These are phyloP conservation scores for Coelopa pilipes DNA, from an alignment of 2,888 invertebrate genomes.

Conservation along the genomic window DNA sequence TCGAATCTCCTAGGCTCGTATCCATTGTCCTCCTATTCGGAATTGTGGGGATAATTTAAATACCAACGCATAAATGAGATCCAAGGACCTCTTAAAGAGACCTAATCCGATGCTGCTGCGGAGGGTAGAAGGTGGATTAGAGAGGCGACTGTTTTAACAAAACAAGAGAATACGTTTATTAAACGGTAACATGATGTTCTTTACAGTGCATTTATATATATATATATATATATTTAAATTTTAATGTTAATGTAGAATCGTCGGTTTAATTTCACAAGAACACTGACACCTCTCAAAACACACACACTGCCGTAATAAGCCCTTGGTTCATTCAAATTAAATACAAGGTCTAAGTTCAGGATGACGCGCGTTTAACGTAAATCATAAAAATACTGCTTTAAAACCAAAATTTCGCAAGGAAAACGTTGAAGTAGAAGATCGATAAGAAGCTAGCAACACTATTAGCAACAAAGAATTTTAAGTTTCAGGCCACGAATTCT, in stretches of 20 bases:
- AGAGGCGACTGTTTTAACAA: conserved; percentile 11
- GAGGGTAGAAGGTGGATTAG: neutral
- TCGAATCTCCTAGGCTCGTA: too few relatives aligned
- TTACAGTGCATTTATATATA: neutral
- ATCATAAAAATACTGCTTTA: conserved; percentile 45
- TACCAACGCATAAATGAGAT: too few relatives aligned
- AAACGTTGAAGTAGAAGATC: conserved; percentile 11
- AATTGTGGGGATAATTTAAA: too few relatives aligned
- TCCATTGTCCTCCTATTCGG: too few relatives aligned
- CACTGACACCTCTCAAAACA: neutral
- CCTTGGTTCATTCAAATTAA: neutral
- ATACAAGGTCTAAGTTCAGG: too few relatives aligned
- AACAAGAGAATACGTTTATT: conserved; percentile 2
- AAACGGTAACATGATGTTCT: neutral
- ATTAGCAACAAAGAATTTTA: conserved; percentile 2
- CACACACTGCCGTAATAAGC: conserved; percentile 17
- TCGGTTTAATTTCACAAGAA: neutral
- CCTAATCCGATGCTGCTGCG: too few relatives aligned
- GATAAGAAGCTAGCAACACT: neutral
- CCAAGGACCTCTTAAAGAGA: too few relatives aligned
- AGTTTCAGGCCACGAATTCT: conserved; percentile 49
- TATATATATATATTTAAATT: neutral
- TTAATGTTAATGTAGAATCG: neutral
- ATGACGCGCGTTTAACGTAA: conserved; percentile 29
- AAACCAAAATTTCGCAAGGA: conserved; percentile 36